phyloP scores from a whole-genome alignment of 2,888 invertebrate genomes.

The Heliconius sara region DNA sequence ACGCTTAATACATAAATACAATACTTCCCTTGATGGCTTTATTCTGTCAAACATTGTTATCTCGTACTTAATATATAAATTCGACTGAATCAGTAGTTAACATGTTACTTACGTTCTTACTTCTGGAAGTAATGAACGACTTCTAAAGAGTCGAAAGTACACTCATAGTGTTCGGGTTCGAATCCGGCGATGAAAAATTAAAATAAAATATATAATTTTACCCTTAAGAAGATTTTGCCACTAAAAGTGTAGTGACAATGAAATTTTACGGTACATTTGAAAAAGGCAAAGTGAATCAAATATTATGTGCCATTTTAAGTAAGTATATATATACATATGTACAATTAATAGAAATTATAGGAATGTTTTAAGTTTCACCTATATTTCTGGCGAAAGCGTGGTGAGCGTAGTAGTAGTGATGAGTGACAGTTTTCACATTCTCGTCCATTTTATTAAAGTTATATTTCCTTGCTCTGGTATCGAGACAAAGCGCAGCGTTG shows the following conservation, averaged over 20 bases:
- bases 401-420: too few relatives aligned
- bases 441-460: too few relatives aligned
- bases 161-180: not conserved
- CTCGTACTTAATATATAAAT: constrained; percentile 10
- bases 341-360: too few relatives aligned
- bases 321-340: not conserved
- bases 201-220: not conserved
- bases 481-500: too few relatives aligned
- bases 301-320: too few relatives aligned
- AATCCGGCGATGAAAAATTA: not conserved
- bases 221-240: too few relatives aligned
- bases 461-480: too few relatives aligned
- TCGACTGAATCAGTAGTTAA: not conserved
- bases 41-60: constrained; percentile 11
- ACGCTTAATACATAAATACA: not conserved
- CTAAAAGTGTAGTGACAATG: constrained; percentile 31
- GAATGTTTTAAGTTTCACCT: too few relatives aligned
- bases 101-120: not conserved
- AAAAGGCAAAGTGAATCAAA: too few relatives aligned
- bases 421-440: too few relatives aligned
- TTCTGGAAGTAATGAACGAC: not conserved
- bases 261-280: constrained; percentile 53
- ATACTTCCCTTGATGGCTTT: not conserved
- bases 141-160: not conserved
- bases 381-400: too few relatives aligned